These are phyloP conservation scores for Pogonomyrmex californicus DNA, from an alignment of 1,140 invertebrate genomes.

Conservation along the genomic window DNA sequence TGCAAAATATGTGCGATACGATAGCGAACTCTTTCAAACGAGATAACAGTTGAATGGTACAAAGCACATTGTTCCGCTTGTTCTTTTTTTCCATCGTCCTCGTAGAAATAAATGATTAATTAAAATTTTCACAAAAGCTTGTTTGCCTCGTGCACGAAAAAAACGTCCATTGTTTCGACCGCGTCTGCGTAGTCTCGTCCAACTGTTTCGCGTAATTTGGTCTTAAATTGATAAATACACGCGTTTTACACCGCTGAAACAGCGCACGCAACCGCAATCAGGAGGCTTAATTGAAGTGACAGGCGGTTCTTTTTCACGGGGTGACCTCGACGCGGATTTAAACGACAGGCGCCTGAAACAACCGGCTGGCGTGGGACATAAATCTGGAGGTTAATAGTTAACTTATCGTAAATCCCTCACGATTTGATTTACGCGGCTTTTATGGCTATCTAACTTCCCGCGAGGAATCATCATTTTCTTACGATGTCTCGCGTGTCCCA, in stretches of 20 bases:
- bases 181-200: neutral
- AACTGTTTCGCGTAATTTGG: neutral
- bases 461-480: conserved; percentile 44
- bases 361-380: conserved; percentile 32
- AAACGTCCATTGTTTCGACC: neutral
- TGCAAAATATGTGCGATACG: neutral
- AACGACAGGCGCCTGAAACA: conserved; percentile 17
- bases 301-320: conserved; percentile 9
- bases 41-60: neutral
- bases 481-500: conserved; percentile 21
- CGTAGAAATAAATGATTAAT: conserved; percentile 6
- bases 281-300: conserved; percentile 39
- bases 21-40: neutral
- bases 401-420: conserved; percentile 59
- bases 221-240: conserved; percentile 25
- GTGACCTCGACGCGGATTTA: neutral
- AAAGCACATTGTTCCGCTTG: neutral
- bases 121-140: conserved; percentile 34
- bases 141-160: neutral
- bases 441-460: conserved; percentile 48
- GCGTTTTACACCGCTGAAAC: neutral
- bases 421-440: conserved; percentile 61
- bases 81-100: neutral
- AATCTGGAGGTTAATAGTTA: conserved; percentile 40
- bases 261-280: conserved; percentile 18